Base-by-base conservation (phyloP, 2,888 invertebrate genomes). In the Eubasilissa splendida region DNA sequence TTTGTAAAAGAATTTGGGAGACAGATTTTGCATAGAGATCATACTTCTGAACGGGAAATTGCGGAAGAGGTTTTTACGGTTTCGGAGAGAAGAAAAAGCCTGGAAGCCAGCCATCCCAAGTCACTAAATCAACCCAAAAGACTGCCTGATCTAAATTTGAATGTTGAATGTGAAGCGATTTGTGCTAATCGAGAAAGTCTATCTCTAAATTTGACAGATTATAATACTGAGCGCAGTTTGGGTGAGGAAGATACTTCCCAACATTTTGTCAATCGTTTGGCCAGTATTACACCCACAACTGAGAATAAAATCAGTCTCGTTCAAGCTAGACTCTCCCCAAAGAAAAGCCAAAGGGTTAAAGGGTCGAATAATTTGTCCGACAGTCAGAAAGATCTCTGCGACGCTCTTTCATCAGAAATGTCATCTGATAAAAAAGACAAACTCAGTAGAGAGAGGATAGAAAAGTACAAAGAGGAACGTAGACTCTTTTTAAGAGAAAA, bases 401-500 rank as follows among this genome's bases (percentile, higher is more conserved):
- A 78, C 11, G 58, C 80, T 4, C 50, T 81, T n/a, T 80, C 76
- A 9, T 63, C 76, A 9, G 71, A 68, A 10, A 80, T 80, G 9
- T 58, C 56, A 33, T 66, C 74, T 12, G 89, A 92, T 8, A 92
- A 92, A 78, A 89, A 87, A 33, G 89, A 89, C 59, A 93, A 94
- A 82, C 86, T 93, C 33, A 94, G 95, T 85, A 90, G 97, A 70
- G 96, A 97, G 86, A 89, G 97, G 68, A 96, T 97, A 84, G 96
- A 97, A 87, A 95, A 95, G 87, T 97, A 97, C 87, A 97, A 97
- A 88, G 96, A 97, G 86, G 97, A 97, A 86, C 90, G 97, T n/a
- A 91, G 97, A 75, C 94, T 94, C 84, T 95, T 96, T 85, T 88
- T 97, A 12, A 92, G 96, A 68, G 96, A 97, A 86, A 96, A 96